phyloP scores from a whole-genome alignment of 2,888 invertebrate genomes.

The Camponotus fellah region DNA sequence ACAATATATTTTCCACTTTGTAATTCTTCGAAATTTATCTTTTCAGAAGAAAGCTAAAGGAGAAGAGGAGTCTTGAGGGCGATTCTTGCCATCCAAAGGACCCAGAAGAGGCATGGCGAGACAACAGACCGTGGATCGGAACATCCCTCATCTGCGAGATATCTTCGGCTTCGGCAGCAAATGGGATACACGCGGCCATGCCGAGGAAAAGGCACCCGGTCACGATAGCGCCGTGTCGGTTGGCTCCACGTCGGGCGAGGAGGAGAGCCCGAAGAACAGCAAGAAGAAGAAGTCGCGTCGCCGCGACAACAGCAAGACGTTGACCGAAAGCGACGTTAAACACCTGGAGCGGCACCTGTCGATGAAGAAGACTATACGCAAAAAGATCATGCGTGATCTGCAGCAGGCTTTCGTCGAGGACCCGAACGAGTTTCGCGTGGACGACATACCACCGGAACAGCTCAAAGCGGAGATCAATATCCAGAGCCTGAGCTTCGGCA shows the following conservation, averaged over 20 bases:
- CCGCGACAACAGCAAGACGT: constrained; percentile 90
- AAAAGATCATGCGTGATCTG: constrained; percentile 94
- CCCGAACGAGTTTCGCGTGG: constrained; percentile 91
- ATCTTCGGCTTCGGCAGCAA: constrained; percentile 89
- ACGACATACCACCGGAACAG: constrained; percentile 90
- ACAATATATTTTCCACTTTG: background rate
- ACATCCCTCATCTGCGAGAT: constrained; percentile 92
- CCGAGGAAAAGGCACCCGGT: constrained; percentile 83
- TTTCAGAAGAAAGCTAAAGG: constrained; percentile 9
- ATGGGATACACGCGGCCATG: constrained; percentile 81
- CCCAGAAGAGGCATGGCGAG: constrained; percentile 76
- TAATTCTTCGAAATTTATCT: background rate
- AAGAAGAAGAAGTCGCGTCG: constrained; percentile 89
- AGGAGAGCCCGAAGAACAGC: constrained; percentile 86
- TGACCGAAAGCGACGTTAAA: constrained; percentile 90
- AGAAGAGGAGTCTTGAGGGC: background rate
- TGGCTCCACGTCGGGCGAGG: constrained; percentile 85
- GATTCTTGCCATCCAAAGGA: constrained; percentile 4
- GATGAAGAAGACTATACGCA: constrained; percentile 95
- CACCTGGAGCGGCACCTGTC: constrained; percentile 93
- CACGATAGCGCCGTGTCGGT: constrained; percentile 85
- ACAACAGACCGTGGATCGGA: constrained; percentile 89
- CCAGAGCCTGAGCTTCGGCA: constrained; percentile 89
- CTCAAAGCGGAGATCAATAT: constrained; percentile 90
- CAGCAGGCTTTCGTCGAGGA: constrained; percentile 92